These are phyloP conservation scores for Pundamilia nyererei DNA, from an alignment of 2,113 vertebrate species.

Conservation along the genomic window DNA sequence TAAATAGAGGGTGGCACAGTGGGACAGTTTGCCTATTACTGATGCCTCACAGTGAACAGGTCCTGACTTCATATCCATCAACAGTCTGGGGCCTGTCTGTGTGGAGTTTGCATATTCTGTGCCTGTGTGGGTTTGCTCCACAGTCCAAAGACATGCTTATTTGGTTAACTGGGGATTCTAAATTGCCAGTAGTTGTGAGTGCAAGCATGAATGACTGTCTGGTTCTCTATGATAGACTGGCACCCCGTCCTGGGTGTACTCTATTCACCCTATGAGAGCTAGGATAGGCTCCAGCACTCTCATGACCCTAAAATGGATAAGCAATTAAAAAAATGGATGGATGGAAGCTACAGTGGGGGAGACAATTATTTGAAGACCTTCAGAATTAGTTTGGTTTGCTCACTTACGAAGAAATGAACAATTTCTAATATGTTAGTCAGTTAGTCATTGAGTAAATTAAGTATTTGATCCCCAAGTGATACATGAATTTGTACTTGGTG, in stretches of 20 bases:
- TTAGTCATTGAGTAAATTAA: not conserved
- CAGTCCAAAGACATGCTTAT: not conserved
- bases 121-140: not conserved
- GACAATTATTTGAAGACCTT: not conserved
- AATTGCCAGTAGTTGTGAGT: not conserved
- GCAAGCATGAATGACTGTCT: not conserved
- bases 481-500: not conserved
- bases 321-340: fast-evolving
- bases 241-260: not conserved
- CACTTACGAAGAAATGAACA: not conserved
- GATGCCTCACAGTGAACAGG: not conserved
- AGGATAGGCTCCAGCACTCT: not conserved
- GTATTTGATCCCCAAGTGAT: not conserved
- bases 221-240: not conserved
- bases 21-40: not conserved
- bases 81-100: not conserved
- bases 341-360: not conserved
- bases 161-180: not conserved
- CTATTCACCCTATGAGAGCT: not conserved
- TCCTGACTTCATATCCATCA: not conserved
- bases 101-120: not conserved
- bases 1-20: not conserved
- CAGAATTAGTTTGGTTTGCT: not conserved
- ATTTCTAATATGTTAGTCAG: not conserved
- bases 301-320: not conserved